Evolutionary conservation across 2,113 vertebrate species (phyloP).

Genomic region (Coryphaenoides rupestris): DNA sequence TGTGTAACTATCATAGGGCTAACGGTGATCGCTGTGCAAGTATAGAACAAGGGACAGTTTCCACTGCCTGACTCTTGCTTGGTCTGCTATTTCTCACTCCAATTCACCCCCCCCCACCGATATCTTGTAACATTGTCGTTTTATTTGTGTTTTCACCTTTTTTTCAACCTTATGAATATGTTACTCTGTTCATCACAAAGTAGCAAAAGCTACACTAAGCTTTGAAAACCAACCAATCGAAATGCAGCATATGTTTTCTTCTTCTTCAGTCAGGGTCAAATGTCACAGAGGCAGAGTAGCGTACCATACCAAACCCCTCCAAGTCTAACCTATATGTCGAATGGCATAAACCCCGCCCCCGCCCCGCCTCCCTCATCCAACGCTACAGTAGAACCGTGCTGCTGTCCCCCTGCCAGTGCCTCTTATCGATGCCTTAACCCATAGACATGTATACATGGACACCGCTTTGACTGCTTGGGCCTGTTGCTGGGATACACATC

Average conservation of each 20-base stretch:
- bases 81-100: conserved; percentile 10
- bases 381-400: conserved; percentile 37
- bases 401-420: conserved; percentile 65
- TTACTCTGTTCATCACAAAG: conserved; percentile 22
- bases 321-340: neutral
- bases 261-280: too few species aligned
- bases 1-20: conserved; percentile 52
- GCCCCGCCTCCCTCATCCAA: conserved; percentile 31
- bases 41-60: conserved; percentile 15
- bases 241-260: neutral
- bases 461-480: too few species aligned
- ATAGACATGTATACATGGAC: conserved; percentile 39
- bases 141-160: neutral
- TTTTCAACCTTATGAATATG: neutral
- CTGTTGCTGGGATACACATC: too few species aligned
- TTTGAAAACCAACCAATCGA: neutral
- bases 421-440: conserved; percentile 72
- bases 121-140: neutral
- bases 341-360: conserved; percentile 9
- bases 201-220: conserved; percentile 36
- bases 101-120: conserved; percentile 22
- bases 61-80: conserved; percentile 51
- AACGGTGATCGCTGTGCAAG: conserved; percentile 50
- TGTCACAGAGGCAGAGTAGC: too few species aligned
- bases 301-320: too few species aligned